Evolutionary conservation across 2,113 vertebrate species (phyloP).

Genomic region (Hyperopisus bebe): DNA sequence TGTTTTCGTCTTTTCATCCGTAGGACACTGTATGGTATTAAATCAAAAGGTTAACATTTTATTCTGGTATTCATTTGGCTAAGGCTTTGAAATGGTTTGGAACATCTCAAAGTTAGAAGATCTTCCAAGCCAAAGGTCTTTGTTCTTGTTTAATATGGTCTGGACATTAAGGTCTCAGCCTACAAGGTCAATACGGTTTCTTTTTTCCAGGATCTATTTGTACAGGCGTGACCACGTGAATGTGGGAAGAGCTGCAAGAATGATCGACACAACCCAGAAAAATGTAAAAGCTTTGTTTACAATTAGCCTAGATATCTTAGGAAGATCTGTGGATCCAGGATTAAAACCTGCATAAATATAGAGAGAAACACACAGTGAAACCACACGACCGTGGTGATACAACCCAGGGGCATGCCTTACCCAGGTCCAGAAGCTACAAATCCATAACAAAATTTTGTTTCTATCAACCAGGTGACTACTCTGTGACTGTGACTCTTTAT

Average conservation of each 20-base stretch:
- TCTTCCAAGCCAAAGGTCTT: background rate
- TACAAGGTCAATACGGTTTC: background rate
- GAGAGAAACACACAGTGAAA: background rate
- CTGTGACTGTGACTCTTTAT: no score
- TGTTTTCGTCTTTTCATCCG: background rate
- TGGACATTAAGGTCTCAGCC: background rate
- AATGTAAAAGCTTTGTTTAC: background rate
- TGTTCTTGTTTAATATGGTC: slow-evolving; percentile 11
- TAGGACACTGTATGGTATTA: background rate
- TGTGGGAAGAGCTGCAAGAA: background rate
- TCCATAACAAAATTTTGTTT: no score
- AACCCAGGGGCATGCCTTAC: background rate
- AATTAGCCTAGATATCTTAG: background rate
- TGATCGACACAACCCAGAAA: background rate
- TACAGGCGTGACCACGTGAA: background rate
- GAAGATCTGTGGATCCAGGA: background rate
- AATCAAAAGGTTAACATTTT: background rate
- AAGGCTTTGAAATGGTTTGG: background rate
- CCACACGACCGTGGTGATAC: background rate
- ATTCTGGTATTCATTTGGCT: background rate
- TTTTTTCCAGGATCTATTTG: background rate
- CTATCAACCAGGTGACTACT: no score
- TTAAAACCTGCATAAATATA: background rate
- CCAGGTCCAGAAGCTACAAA: no score
- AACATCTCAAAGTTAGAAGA: background rate